Evolutionary conservation across 1,140 invertebrate species (phyloP).

Genomic region (Cyclina sinensis): DNA sequence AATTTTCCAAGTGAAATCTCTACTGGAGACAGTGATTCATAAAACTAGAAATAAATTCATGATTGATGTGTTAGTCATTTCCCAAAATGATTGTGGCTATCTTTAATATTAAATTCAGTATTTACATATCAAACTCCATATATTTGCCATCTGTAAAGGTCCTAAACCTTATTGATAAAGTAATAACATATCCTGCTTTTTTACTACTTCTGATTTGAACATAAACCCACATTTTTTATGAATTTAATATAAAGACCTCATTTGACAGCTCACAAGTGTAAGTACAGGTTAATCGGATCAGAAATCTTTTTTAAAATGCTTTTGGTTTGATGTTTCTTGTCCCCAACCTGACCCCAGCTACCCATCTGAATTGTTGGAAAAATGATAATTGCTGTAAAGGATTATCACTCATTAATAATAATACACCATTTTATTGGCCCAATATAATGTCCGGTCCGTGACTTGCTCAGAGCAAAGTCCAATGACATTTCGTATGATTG

Average conservation of each 20-base stretch:
- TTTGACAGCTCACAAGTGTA: not conserved
- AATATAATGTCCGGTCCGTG: not conserved
- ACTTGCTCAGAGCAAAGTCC: not conserved
- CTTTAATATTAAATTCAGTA: not conserved
- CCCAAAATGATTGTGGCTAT: not conserved
- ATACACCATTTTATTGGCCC: not conserved
- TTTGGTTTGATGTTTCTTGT: slow-evolving; percentile 3
- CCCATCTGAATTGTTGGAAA: not conserved
- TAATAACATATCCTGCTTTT: not conserved
- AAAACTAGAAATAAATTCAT: not conserved
- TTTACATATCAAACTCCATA: too few species aligned
- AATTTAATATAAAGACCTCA: not conserved
- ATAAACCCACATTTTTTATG: not conserved
- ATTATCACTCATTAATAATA: slow-evolving; percentile 18
- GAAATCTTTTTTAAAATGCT: not conserved
- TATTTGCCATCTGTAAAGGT: not conserved
- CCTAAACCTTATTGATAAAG: not conserved
- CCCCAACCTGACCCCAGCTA: not conserved
- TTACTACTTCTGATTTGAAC: not conserved
- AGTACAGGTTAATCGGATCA: not conserved
- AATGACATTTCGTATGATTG: not conserved
- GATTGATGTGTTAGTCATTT: slow-evolving; percentile 2
- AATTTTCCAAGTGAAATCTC: not conserved
- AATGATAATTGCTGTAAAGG: not conserved
- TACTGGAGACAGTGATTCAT: not conserved